Evolutionary conservation across 2,888 invertebrate genomes (phyloP), one percentile per base, ranked within the genome.

Genomic region (Sisyra nigra): DNA sequence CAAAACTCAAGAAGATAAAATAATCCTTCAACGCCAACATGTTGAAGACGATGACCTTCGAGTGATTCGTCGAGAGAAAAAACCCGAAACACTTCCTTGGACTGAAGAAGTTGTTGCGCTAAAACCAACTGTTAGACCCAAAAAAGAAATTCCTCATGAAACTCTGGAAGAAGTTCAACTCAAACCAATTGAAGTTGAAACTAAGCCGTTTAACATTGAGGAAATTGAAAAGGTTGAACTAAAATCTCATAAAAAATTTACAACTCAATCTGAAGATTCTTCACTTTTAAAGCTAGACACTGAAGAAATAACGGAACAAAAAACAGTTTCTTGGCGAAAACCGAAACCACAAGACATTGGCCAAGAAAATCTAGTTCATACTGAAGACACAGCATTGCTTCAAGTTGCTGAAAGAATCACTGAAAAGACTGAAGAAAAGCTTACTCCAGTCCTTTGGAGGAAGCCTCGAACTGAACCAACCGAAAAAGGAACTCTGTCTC

Each of bases 31-130:
- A 7, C 24, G 24, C 24, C 24, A 24, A 24, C 24, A 24, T 5
- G 24, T 24, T 7, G 24, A 24, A 24, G 24, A 24, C 24, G 24
- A 24, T 24, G 24, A 24, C 3, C 24, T 24, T 24, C 24, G 24
- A 24, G 24, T 24, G 7, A 24, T 24, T 24, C 35, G 74, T 54
- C 37, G 74, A 58, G 74, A 63, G 32, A 60, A 61, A 44, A 56
- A 47, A 44, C 40, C 49, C 48, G 44, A 53, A 52, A 47, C 46
- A 47, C 42, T 14, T 52, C 69, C 72, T 10, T 74, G 74, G 74
- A 81, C 71, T 4, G 70, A 79, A 54, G 75, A 79, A 59, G 66
- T 67, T 47, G 62, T 70, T 19, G 61, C 55, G 31, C 53, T 73
- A 6, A 75, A 71, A 47, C 61, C 55, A 48, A 51, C 64, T 1